phyloP scores from a whole-genome alignment of 1,140 invertebrate genomes.

The Prorops nasuta region DNA sequence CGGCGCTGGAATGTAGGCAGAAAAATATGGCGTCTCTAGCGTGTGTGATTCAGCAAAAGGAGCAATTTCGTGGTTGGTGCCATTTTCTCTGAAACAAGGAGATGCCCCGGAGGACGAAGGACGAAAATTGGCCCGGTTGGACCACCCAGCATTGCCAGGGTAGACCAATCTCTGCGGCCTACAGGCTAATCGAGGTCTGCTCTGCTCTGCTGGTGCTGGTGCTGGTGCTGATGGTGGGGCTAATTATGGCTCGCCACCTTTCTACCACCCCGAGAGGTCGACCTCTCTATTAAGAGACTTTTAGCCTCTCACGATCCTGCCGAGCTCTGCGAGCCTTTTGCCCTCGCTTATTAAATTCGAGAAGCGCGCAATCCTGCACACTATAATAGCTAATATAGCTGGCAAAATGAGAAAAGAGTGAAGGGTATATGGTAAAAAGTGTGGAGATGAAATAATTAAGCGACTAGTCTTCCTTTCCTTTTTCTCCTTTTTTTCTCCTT shows the following conservation, averaged over 20 bases:
- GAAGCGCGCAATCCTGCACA: conserved; percentile 26
- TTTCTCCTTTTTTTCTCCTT: conserved; percentile 3
- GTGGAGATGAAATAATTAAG: background rate
- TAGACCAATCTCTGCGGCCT: conserved; percentile 48
- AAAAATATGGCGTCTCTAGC: no score
- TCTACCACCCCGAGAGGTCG: conserved; percentile 25
- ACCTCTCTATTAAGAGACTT: conserved; percentile 38
- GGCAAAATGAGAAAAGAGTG: no score
- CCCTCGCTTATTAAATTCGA: conserved; percentile 51
- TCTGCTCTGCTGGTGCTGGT: conserved; percentile 8
- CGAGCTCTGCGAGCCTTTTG: conserved; percentile 20
- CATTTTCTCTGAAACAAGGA: conserved; percentile 35
- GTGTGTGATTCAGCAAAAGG: no score
- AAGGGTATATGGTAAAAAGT: conserved; percentile 21
- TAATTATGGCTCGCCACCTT: conserved; percentile 43
- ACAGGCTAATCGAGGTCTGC: conserved; percentile 31
- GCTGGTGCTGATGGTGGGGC: conserved; percentile 38
- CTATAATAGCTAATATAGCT: no score
- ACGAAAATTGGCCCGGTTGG: conserved; percentile 46
- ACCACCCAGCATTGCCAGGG: conserved; percentile 45
- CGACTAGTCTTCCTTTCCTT: conserved; percentile 19
- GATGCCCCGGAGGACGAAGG: no score
- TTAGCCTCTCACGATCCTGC: no score
- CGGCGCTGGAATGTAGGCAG: background rate
- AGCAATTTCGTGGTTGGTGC: conserved; percentile 35